Percentiles rank a stretch among this genome's conserved stretches.
Conservation (phyloP, 2,888 invertebrate genomes). For the Synanthedon myopaeformis region DNA sequence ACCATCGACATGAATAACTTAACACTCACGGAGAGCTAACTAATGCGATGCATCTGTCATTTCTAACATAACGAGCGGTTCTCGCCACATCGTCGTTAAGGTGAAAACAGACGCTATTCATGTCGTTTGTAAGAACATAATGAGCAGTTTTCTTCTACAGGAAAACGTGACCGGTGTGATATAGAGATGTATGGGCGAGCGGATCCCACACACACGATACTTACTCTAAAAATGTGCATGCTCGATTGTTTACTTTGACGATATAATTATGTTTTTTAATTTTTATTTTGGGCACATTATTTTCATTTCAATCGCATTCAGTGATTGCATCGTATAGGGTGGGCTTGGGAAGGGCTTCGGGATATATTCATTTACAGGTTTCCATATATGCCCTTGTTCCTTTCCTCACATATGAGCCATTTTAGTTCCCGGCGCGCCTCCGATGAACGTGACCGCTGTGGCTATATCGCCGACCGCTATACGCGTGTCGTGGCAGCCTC, state of each 20-base stretch:
- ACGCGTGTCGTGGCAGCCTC: constrained; percentile 92
- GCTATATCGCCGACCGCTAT: constrained; percentile 91
- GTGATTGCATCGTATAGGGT: constrained; percentile 62
- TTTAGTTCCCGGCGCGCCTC: constrained; percentile 96
- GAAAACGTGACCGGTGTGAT: constrained; percentile 49
- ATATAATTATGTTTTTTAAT: constrained; percentile 24
- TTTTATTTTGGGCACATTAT: constrained; percentile 54
- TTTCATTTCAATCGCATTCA: constrained; percentile 63
- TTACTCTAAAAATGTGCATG: constrained; percentile 41
- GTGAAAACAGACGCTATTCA: constrained; percentile 20
- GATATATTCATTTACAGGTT: constrained; percentile 46
- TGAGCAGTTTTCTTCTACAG: constrained; percentile 47
- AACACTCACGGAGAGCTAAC: constrained; percentile 3
- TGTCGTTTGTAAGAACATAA: constrained; percentile 35
- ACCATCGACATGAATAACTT: constrained; percentile 33
- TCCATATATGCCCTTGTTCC: constrained; percentile 8
- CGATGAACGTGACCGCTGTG: constrained; percentile 91
- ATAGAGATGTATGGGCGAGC: constrained; percentile 62
- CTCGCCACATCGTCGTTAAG: neutral
- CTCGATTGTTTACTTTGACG: constrained; percentile 32
- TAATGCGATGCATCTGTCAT: neutral
- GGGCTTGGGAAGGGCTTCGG: constrained; percentile 11
- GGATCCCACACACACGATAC: constrained; percentile 48
- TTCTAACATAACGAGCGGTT: neutral
- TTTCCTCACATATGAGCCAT: constrained; percentile 39